These are phyloP conservation scores for Hyperopisus bebe DNA, from an alignment of 2,113 vertebrate genomes.

Conservation along the genomic window DNA sequence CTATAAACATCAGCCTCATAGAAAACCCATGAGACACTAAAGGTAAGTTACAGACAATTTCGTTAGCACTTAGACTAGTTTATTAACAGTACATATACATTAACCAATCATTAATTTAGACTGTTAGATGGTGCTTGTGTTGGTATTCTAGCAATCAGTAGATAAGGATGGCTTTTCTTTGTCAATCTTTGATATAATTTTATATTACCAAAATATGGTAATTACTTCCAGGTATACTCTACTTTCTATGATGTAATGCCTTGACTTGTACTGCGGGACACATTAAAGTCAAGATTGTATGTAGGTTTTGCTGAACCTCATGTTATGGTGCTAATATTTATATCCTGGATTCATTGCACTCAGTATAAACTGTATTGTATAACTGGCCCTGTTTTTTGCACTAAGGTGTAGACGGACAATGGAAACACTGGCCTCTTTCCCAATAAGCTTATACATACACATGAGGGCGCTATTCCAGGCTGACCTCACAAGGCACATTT, in stretches of 20 bases:
- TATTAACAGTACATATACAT: neutral
- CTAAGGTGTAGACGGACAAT: neutral
- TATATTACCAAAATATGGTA: neutral
- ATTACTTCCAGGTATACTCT: neutral
- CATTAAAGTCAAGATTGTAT: neutral
- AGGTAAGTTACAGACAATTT: neutral
- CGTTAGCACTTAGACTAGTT: neutral
- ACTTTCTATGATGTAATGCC: neutral
- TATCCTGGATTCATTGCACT: neutral
- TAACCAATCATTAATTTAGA: neutral
- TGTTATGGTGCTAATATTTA: conserved; percentile 8
- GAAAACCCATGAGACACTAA: neutral
- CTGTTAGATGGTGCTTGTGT: neutral
- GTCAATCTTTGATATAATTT: neutral
- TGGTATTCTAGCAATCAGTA: neutral
- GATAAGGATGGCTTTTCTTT: neutral
- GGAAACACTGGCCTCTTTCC: neutral
- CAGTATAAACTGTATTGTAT: neutral
- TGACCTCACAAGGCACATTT: neutral
- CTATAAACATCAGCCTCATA: neutral
- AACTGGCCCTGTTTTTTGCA: neutral
- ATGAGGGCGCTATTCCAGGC: neutral
- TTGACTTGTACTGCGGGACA: neutral
- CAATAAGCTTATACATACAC: neutral
- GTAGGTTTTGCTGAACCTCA: neutral